These are phyloP conservation scores for Drosophila ogumai DNA, from an alignment of 1,140 invertebrate genomes.

Conservation along the genomic window DNA sequence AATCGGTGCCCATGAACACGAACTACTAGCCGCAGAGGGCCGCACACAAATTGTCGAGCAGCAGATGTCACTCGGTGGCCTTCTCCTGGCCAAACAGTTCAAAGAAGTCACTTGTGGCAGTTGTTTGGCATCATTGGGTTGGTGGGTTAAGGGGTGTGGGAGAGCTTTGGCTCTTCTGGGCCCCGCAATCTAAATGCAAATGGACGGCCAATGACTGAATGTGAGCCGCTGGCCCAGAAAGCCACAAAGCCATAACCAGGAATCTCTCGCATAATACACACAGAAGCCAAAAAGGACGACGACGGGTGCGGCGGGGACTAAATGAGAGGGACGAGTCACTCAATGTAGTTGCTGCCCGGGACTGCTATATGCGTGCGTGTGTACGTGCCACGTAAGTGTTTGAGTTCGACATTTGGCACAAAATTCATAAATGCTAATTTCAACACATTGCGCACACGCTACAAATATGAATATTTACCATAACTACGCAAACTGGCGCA, in stretches of 20 bases:
- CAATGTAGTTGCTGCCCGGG: conserved; percentile 45
- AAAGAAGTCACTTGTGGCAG: conserved; percentile 47
- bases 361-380: conserved; percentile 17
- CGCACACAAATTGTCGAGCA: conserved; percentile 70
- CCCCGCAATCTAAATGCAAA: conserved; percentile 80
- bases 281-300: conserved; percentile 22
- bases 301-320: conserved; percentile 2
- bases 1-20: conserved; percentile 63
- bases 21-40: conserved; percentile 52
- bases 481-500: conserved; percentile 73
- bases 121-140: conserved; percentile 28
- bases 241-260: conserved; percentile 78
- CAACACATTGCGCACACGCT: conserved; percentile 83
- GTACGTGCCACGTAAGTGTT: conserved; percentile 52
- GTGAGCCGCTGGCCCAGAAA: conserved; percentile 67
- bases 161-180: neutral
- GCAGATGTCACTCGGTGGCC: conserved; percentile 65
- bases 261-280: conserved; percentile 78
- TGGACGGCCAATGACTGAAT: conserved; percentile 67
- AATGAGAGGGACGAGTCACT: conserved; percentile 61
- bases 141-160: conserved; percentile 12
- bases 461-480: conserved; percentile 84
- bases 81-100: conserved; percentile 38
- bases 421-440: conserved; percentile 84
- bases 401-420: conserved; percentile 74